These are phyloP conservation scores for Neotoma lepida DNA, from an alignment of 2,113 vertebrate genomes.

Conservation along the genomic window DNA sequence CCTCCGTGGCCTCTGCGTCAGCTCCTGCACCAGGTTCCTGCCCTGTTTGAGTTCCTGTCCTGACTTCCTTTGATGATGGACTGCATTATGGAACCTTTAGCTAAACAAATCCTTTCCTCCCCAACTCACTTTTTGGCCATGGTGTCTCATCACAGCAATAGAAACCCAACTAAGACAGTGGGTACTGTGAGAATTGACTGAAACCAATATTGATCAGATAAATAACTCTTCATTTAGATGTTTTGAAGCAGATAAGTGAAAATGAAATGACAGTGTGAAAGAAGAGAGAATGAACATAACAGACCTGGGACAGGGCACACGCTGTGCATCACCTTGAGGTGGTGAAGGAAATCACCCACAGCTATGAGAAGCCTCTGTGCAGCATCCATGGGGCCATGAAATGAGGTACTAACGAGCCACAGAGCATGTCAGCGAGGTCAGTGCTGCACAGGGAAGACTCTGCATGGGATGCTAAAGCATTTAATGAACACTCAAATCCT, in stretches of 20 bases:
- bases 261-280: background rate
- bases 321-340: background rate
- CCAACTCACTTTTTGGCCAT: background rate
- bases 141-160: background rate
- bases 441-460: background rate
- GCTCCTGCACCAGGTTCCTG: background rate
- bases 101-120: background rate
- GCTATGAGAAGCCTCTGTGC: no score
- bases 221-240: background rate
- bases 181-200: background rate
- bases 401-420: no score
- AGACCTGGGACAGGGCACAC: no score
- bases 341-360: fast-evolving
- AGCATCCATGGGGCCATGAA: fast-evolving
- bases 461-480: background rate
- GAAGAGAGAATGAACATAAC: background rate
- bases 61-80: background rate
- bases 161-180: background rate
- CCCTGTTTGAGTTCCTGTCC: background rate
- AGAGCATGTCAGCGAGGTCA: background rate
- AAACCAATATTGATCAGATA: background rate
- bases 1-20: background rate
- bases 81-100: background rate
- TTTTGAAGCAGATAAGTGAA: background rate
- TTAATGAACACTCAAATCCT: background rate